Evolutionary conservation across 2,113 vertebrate genomes (phyloP).

Genomic region (Myiozetetes cayanensis): DNA sequence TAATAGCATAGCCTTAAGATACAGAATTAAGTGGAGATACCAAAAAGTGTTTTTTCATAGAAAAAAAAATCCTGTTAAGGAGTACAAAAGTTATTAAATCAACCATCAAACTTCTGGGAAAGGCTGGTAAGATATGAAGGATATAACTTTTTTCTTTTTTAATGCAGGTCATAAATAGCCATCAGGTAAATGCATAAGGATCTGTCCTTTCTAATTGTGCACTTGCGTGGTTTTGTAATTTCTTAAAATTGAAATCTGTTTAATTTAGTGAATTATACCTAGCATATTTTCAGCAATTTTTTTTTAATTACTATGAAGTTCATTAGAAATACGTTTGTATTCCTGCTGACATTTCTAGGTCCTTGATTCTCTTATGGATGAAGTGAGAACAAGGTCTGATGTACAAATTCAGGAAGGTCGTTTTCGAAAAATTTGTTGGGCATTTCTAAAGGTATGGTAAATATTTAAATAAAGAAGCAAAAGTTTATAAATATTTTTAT

Average conservation of each 20-base stretch:
- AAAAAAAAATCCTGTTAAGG: not conserved
- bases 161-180: not conserved
- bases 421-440: conserved; percentile 94
- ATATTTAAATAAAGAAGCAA: not conserved
- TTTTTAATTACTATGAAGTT: not conserved
- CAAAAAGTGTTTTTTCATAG: not conserved
- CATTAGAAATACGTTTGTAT: not conserved
- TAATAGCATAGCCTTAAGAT: not conserved
- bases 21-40: not conserved
- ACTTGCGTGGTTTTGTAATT: not conserved
- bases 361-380: conserved; percentile 87
- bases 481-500: not conserved
- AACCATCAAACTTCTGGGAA: not conserved
- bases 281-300: not conserved
- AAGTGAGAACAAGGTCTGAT: conserved; percentile 78
- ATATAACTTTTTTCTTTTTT: not conserved
- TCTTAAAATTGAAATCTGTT: not conserved
- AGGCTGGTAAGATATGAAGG: not conserved
- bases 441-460: conserved; percentile 90
- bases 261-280: not conserved
- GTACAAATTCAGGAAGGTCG: conserved; percentile 75
- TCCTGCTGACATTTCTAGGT: conserved; percentile 75
- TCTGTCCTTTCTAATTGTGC: not conserved
- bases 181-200: not conserved
- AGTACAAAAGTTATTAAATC: not conserved